Evolutionary conservation across 2,797 vertebrate genomes (phyloP), one percentile per base, ranked within the genome.

Genomic region (Microctenopoma steveboyesi): DNA sequence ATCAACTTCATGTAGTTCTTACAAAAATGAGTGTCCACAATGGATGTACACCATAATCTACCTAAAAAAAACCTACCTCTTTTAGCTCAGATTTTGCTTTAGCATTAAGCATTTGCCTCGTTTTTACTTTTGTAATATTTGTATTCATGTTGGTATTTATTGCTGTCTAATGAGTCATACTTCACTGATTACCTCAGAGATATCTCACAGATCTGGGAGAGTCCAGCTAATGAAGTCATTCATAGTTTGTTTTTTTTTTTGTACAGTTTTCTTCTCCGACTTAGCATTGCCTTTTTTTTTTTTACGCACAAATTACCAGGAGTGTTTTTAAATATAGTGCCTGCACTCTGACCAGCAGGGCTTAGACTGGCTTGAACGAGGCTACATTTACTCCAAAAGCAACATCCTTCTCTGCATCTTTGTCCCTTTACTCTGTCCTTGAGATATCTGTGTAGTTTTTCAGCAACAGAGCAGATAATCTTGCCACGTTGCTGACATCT

Each of bases 121-220:
- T 93, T 94, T 93, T 92, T 92, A 92, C 91, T 93, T 94, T 93
- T 92, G 88, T 92, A 92, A 93, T 92, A 90, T 93, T 92, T 93
- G 92, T 93, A 93, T 94, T 92, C 92, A 88, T 94, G 91, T 94
- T 92, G 92, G 89, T 95, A 95, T 95, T 95, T 95, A 95, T 95
- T 95, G 91, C 90, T 91, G 90, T 92, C 89, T 93, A 93, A 93
- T 94, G 90, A 91, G 90, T 93, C 92, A 93, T 91, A 93, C 85
- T 91, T 92, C 86, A 90, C 90, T 92, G 88, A 92, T 92, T 92
- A 93, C 92, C 92, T 93, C 92, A 92, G 85, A 90, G 91, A 93
- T 92, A 89, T 92, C 91, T 92, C 91, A 88, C 89, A 91, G 78
- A 90, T 89, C 88, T 92, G 91, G 91, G 90, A 91, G 92, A 90